Evolutionary conservation across 2,113 vertebrate species (phyloP).

Genomic region (Vanacampus margaritifer): DNA sequence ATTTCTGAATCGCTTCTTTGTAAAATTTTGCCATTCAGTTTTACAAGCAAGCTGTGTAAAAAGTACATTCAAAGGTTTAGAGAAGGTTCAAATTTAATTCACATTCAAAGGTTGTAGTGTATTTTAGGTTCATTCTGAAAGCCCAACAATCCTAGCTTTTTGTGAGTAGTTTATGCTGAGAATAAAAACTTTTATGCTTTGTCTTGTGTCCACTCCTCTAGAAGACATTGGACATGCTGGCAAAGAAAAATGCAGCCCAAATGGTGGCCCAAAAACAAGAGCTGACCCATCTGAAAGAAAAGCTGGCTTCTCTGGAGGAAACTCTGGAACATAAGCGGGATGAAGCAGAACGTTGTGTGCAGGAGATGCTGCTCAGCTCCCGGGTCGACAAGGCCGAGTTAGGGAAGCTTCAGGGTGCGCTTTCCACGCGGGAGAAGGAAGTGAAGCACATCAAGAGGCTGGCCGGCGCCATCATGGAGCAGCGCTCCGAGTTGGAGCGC

Average conservation of each 20-base stretch:
- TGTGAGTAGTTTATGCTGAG: neutral
- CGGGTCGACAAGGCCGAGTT: conserved; percentile 68
- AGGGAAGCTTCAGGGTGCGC: conserved; percentile 76
- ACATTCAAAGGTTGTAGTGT: neutral
- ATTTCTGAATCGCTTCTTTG: too few relatives aligned
- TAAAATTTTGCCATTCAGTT: too few relatives aligned
- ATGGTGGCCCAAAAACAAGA: conserved; percentile 68
- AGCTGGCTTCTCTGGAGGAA: conserved; percentile 71
- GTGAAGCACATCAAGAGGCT: conserved; percentile 76
- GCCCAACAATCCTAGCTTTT: neutral
- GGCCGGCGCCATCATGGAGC: conserved; percentile 72
- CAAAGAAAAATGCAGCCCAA: conserved; percentile 73
- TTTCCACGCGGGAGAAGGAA: conserved; percentile 78
- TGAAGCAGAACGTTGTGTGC: conserved; percentile 46
- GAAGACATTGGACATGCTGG: conserved; percentile 73
- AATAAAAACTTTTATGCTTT: conserved; percentile 12
- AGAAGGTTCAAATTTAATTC: too few relatives aligned
- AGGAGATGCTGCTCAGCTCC: conserved; percentile 50
- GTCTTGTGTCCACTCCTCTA: conserved; percentile 39
- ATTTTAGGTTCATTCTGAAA: neutral
- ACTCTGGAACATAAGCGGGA: conserved; percentile 47
- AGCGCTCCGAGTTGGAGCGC: conserved; percentile 78
- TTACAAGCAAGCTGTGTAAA: too few relatives aligned
- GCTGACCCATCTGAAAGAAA: conserved; percentile 64
- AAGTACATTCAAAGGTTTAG: too few relatives aligned